Conservation (phyloP, 2,888 invertebrate species). For the Dynastes hyllus region DNA sequence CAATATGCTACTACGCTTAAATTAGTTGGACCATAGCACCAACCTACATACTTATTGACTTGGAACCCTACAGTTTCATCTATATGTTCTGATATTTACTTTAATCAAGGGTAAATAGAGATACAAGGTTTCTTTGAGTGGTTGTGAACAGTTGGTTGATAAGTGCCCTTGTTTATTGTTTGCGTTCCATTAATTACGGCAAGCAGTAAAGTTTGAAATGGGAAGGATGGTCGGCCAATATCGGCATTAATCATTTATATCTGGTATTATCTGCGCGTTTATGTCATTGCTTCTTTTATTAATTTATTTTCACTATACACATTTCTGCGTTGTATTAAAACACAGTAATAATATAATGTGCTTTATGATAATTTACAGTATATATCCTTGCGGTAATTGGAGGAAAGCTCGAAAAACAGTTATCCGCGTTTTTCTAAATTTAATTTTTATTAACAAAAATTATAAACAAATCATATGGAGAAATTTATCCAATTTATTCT, state of each 20-base stretch:
- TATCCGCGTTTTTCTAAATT: too few species aligned
- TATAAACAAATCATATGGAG: too few species aligned
- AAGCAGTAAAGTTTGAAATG: constrained; percentile 15
- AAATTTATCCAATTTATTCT: too few species aligned
- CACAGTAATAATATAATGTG: background rate
- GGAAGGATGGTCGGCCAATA: background rate
- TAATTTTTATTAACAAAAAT: too few species aligned
- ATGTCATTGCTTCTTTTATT: constrained; percentile 5
- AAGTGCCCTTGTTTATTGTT: constrained; percentile 6
- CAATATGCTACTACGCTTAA: too few species aligned
- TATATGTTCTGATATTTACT: constrained; percentile 7
- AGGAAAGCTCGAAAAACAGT: too few species aligned
- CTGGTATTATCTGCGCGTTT: background rate
- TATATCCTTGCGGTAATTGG: background rate
- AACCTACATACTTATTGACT: too few species aligned
- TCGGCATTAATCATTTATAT: constrained; percentile 25
- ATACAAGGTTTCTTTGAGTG: constrained; percentile 21
- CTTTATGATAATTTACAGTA: background rate
- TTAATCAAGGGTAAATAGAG: constrained; percentile 18
- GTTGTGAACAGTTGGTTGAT: constrained; percentile 24
- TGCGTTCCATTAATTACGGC: background rate
- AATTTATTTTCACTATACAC: constrained; percentile 18
- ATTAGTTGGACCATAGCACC: too few species aligned
- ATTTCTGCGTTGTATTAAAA: background rate
- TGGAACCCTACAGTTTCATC: background rate